Evolutionary conservation across 2,113 vertebrate genomes (phyloP).

Genomic region (Podarcis muralis): DNA sequence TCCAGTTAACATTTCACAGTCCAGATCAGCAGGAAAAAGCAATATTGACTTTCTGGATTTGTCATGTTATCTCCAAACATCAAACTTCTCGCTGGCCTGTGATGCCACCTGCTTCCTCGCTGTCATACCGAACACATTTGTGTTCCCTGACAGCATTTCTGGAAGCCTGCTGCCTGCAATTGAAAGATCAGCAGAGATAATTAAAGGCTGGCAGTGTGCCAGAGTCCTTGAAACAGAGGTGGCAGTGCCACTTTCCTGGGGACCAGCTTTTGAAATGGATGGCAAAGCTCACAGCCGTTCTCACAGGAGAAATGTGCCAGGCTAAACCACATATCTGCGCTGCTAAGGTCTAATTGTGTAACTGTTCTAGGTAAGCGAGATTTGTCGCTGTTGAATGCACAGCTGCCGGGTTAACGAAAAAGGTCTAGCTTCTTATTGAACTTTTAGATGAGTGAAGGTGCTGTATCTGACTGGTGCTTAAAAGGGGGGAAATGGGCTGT

Average conservation of each 20-base stretch:
- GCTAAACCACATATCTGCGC: background rate
- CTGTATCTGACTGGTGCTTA: background rate
- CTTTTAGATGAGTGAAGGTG: background rate
- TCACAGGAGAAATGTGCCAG: background rate
- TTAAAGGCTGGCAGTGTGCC: background rate
- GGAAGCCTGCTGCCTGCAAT: background rate
- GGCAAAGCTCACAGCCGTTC: background rate
- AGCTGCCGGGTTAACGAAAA: background rate
- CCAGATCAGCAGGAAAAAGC: background rate
- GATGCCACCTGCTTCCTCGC: background rate
- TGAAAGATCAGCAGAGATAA: background rate
- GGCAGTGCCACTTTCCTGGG: background rate
- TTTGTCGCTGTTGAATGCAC: background rate
- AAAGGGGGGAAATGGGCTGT: background rate
- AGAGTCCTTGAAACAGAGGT: background rate
- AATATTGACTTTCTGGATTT: background rate
- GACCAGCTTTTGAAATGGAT: background rate
- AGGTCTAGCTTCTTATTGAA: background rate
- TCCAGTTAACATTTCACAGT: background rate
- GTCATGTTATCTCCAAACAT: background rate
- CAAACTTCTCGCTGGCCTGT: background rate
- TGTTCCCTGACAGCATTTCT: background rate
- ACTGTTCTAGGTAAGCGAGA: background rate
- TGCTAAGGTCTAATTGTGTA: background rate
- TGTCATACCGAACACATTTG: background rate